Base-by-base conservation (phyloP, 2,888 invertebrate genomes). In the Dynastes maya region DNA sequence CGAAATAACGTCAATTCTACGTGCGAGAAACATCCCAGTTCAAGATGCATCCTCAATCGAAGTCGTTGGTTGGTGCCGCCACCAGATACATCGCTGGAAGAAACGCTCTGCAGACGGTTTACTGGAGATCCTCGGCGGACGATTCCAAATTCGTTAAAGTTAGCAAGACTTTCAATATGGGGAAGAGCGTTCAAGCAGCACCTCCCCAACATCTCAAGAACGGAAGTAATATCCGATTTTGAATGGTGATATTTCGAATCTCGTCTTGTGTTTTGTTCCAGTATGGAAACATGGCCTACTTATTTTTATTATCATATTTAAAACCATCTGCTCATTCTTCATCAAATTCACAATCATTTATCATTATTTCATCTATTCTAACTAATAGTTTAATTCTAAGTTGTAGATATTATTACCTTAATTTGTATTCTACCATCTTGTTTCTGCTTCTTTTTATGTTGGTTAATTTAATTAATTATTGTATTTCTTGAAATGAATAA, bases 91-190 rank as follows among this genome's bases (percentile, higher is more conserved):
- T 95, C 82, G 93, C 93, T 70, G 94, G 94, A 70, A 91, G 94
- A 80, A 93, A 94, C 84, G 94, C 94, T 0, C 91, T 94, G 29
- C 94, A 95, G 85, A 95, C 94, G 0, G 93, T 95, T 0, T 95
- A 95, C 85, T 95, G 95, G 95, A 90, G 94, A 84, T 90, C 92
- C 63, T 88, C 89, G 0, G 89, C 90, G 4, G 80, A 72, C 9
- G 78, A 81, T 6, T 67, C 81, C 37, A 87, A 85, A 81, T 82
- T 88, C 80, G 71, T 87, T 80, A 88, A 88, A 82, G 85, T 88
- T n/a, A 84, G 86, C 53, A 86, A 85, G 76, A 87, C 86, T 5
- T 85, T 87, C 80, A 85, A 84, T 77, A 86, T 87, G 81, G 85
- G 82, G n/a, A 80, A 75, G 32, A 63, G 40, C 9, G n/a, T 72